phyloP scores from a whole-genome alignment of 1,140 invertebrate species.

The Mylabris phalerata region DNA sequence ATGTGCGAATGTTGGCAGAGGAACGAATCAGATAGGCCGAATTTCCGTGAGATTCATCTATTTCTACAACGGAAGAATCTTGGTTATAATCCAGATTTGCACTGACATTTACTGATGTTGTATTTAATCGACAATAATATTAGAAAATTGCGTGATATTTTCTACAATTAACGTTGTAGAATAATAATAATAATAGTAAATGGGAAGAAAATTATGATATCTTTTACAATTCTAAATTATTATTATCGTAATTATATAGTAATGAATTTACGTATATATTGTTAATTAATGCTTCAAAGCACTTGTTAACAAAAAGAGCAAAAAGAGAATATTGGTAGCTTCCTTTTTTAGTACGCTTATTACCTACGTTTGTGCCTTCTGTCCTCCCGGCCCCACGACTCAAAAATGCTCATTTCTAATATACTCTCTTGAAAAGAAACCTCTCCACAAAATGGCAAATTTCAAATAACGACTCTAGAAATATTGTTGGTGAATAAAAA shows the following conservation, averaged over 20 bases:
- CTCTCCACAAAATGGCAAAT: no score
- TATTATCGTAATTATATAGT: no score
- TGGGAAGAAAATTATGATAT: conserved; percentile 1
- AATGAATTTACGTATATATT: no score
- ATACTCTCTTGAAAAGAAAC: no score
- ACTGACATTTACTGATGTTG: conserved; percentile 29
- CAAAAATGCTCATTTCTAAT: no score
- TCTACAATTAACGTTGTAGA: background rate
- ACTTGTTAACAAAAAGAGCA: conserved; percentile 1
- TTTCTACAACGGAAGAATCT: conserved; percentile 87
- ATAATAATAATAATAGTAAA: conserved; percentile 7
- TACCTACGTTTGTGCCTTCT: conserved; percentile 14
- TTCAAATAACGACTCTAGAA: no score
- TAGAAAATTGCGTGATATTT: conserved; percentile 23
- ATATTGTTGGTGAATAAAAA: background rate
- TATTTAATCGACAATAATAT: conserved; percentile 29
- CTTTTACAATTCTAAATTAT: no score
- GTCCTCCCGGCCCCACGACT: background rate
- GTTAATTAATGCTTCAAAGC: background rate
- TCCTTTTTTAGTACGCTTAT: conserved; percentile 13
- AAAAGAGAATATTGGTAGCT: background rate
- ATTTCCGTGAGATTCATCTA: conserved; percentile 84
- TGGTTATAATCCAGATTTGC: conserved; percentile 60
- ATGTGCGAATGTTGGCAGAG: conserved; percentile 93
- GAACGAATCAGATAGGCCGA: conserved; percentile 74